Evolutionary conservation across 2,797 vertebrate genomes (phyloP).

Genomic region (Potorous gilbertii): DNA sequence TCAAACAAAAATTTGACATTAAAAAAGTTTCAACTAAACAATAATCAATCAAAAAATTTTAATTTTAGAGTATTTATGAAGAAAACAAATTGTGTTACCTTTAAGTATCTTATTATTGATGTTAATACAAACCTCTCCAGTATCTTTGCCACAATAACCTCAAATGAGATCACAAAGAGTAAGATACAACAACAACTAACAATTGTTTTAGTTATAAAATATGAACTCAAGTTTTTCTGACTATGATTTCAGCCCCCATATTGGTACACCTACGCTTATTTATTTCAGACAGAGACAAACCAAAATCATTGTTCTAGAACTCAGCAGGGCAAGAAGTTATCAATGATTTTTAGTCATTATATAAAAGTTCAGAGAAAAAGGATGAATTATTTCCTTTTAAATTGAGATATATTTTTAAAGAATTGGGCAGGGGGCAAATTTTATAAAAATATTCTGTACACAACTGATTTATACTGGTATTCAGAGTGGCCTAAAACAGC

Average conservation of each 20-base stretch:
- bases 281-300: neutral
- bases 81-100: conserved; percentile 10
- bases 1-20: conserved; percentile 6
- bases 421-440: neutral
- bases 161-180: neutral
- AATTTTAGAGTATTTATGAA: conserved; percentile 15
- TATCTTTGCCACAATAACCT: neutral
- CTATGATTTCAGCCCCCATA: neutral
- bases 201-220: neutral
- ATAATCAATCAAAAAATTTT: neutral
- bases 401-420: neutral
- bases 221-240: neutral
- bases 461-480: neutral
- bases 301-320: neutral
- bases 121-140: neutral
- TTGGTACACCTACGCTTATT: neutral
- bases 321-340: neutral
- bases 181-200: neutral
- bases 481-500: neutral
- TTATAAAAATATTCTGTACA: neutral
- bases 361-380: neutral
- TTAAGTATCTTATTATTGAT: neutral
- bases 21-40: conserved; percentile 23
- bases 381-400: neutral
- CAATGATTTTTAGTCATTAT: too few relatives aligned